Base-by-base conservation (phyloP, 2,113 vertebrate species). In the Fregata magnificens region DNA sequence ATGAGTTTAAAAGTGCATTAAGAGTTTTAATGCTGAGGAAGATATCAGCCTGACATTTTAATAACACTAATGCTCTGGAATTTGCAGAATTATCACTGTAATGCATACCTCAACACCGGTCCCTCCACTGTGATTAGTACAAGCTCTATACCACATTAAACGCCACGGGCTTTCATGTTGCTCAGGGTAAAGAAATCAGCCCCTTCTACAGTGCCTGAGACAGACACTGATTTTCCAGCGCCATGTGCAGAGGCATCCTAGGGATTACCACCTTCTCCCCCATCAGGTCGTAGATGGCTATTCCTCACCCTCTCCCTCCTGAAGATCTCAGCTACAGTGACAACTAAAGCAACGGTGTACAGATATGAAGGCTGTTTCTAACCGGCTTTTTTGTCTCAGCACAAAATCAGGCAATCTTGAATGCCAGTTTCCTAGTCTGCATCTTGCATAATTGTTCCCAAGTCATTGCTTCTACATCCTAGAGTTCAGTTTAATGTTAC, bases 11-110 rank as follows among this genome's bases (percentile, higher is more conserved):
- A 98, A 95, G 74, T 76, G 82, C 92, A 90, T 97, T 97, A 97
- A 91, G 94, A 88, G 91, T 95, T 94, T 95, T 96, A 97, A 97
- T n/a, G 84, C 90, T 47, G 92, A 90, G 94, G 86, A 97, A 98
- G 95, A 90, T 74, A 97, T 78, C 97, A 88, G 92, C 85, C 93
- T 82, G 96, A 97, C 94, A 89, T 96, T 96, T 93, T 95, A 96
- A 97, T 88, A 95, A 96, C 95, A 70, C 85, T 91, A 97, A 97
- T 55, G 59, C 71, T 76, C 82, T 16, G 25, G 95, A 97, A 96
- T 97, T 95, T 96, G 97, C 88, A 96, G 97, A 96, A 95, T 95
- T 96, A 98, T 87, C 92, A 61, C 79, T 26, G 71, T 74, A 90
- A 93, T 72, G 81, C 17, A 3, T 22, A 87, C 92, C 95, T 94